These are phyloP conservation scores for Magallana gigas DNA, from an alignment of 1,140 invertebrate species.

Conservation along the genomic window DNA sequence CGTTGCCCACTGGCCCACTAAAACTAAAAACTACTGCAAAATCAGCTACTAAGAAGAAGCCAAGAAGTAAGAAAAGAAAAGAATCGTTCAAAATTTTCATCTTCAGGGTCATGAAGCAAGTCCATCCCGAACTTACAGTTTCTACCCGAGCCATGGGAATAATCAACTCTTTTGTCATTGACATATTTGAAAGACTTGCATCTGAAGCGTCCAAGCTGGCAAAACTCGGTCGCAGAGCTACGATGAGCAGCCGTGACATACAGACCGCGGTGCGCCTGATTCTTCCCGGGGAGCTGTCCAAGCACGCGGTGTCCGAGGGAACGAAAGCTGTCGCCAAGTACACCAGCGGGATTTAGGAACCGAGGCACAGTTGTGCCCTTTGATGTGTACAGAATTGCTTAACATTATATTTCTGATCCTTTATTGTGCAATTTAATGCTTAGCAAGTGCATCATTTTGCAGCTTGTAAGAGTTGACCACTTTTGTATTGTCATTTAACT, in stretches of 20 bases:
- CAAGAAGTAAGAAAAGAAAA: background rate
- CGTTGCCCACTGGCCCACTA: background rate
- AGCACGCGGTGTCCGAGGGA: background rate
- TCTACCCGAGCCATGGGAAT: background rate
- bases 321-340: background rate
- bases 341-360: background rate
- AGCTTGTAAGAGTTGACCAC: no score
- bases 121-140: background rate
- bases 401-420: no score
- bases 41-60: background rate
- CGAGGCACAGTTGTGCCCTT: no score
- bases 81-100: background rate
- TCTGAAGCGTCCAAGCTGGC: background rate
- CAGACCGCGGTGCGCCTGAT: background rate
- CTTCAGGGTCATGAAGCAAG: background rate
- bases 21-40: background rate
- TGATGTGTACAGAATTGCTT: no score
- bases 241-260: background rate
- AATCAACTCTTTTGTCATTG: background rate
- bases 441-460: no score
- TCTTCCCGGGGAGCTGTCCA: conserved; percentile 6
- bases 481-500: no score
- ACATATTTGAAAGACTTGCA: background rate
- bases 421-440: no score
- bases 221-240: background rate